Percentiles rank a stretch among this genome's conserved stretches.
Evolutionary conservation across 2,113 vertebrate genomes (phyloP).

Genomic region (Mus pahari): DNA sequence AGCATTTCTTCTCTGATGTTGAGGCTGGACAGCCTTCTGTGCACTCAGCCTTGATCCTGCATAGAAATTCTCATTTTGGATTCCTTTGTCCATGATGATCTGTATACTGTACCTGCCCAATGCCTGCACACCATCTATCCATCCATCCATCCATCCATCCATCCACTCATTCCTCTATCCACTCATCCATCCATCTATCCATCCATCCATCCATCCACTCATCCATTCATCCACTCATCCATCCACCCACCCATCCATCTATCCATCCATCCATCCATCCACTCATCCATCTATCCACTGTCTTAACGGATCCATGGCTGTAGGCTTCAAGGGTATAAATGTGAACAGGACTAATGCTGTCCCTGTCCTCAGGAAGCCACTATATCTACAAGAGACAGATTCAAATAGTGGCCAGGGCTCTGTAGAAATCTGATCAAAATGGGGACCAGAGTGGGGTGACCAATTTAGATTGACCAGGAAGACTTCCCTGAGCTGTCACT

Average conservation of each 20-base stretch:
- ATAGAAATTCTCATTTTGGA: not conserved
- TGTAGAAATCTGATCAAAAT: not conserved
- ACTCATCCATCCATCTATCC: not conserved
- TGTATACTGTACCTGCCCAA: not conserved
- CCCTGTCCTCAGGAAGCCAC: not conserved
- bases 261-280: not conserved
- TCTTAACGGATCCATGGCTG: not conserved
- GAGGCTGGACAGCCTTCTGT: not conserved
- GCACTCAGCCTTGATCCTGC: not conserved
- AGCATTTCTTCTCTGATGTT: not conserved
- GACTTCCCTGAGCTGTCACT: not conserved
- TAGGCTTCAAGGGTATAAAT: not conserved
- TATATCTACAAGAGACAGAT: not conserved
- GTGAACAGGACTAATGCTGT: not conserved
- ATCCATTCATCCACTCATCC: not conserved
- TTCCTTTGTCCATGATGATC: conserved; percentile 20
- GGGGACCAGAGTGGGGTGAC: not conserved
- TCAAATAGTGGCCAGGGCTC: not conserved
- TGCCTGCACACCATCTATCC: not conserved
- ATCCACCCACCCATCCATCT: not conserved
- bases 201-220: not conserved
- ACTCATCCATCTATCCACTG: not conserved
- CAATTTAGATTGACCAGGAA: not conserved
- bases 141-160: too few relatives aligned
- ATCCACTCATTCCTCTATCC: not conserved